phyloP scores from a whole-genome alignment of 1,140 invertebrate genomes.

The Dysdera silvatica region DNA sequence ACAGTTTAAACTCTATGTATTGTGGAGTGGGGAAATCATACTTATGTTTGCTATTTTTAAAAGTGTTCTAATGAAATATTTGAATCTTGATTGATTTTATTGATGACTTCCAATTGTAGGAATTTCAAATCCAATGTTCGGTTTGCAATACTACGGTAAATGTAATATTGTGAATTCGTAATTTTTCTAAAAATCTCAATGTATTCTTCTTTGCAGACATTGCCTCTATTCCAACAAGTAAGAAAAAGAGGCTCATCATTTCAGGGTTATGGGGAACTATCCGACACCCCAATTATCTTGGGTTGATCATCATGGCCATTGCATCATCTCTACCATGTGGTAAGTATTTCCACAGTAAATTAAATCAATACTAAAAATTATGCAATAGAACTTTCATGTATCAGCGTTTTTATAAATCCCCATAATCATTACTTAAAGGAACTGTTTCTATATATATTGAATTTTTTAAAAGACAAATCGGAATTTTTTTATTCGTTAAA shows the following conservation, averaged over 20 bases:
- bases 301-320: slow-evolving; percentile 67
- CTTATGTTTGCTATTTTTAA: too few species aligned
- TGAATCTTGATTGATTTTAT: background rate
- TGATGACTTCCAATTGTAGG: background rate
- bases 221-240: slow-evolving; percentile 64
- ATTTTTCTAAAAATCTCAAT: background rate
- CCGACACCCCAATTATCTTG: slow-evolving; percentile 82
- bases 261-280: slow-evolving; percentile 72
- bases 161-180: background rate
- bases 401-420: too few species aligned
- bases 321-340: slow-evolving; percentile 51
- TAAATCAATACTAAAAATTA: too few species aligned
- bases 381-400: too few species aligned
- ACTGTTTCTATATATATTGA: too few species aligned
- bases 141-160: background rate
- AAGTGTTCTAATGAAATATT: background rate
- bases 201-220: slow-evolving; percentile 51
- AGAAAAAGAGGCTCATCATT: slow-evolving; percentile 63
- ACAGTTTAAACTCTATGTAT: too few species aligned
- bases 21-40: too few species aligned
- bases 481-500: too few species aligned
- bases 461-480: too few species aligned
- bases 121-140: too few species aligned
- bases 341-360: too few species aligned
- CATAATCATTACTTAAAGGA: too few species aligned